Conservation (phyloP, 2,797 vertebrate species). For the Spinibarbus caldwelli region DNA sequence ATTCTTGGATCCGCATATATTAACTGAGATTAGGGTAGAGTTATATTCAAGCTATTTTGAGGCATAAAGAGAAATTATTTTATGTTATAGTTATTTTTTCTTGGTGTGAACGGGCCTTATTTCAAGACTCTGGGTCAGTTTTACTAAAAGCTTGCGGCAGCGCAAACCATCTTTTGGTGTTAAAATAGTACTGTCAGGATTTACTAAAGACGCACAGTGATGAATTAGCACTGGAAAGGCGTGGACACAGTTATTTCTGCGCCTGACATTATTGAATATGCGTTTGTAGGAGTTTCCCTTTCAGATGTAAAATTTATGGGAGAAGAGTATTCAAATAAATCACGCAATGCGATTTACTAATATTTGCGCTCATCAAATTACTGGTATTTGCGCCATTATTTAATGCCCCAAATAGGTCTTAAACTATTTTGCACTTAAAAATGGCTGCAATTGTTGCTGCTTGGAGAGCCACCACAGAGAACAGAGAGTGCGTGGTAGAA, state of each 20-base stretch:
- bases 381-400: not conserved
- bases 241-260: too few species aligned
- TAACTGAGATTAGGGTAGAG: too few species aligned
- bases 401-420: not conserved
- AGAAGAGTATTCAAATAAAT: not conserved
- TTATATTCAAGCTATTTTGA: too few species aligned
- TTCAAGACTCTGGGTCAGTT: not conserved
- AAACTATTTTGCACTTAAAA: not conserved
- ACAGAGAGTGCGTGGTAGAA: too few species aligned
- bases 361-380: not conserved
- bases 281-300: not conserved
- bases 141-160: too few species aligned
- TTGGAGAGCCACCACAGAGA: too few species aligned
- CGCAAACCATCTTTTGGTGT: not conserved
- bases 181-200: not conserved
- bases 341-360: not conserved
- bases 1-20: too few species aligned
- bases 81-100: not conserved
- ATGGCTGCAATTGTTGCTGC: too few species aligned
- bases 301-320: not conserved
- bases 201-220: not conserved
- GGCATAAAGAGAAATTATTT: too few species aligned
- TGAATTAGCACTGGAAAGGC: not conserved
- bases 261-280: not conserved
- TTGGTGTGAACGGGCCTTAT: not conserved